Evolutionary conservation across 1,140 invertebrate genomes (phyloP).

Genomic region (Tetragnatha versicolor): DNA sequence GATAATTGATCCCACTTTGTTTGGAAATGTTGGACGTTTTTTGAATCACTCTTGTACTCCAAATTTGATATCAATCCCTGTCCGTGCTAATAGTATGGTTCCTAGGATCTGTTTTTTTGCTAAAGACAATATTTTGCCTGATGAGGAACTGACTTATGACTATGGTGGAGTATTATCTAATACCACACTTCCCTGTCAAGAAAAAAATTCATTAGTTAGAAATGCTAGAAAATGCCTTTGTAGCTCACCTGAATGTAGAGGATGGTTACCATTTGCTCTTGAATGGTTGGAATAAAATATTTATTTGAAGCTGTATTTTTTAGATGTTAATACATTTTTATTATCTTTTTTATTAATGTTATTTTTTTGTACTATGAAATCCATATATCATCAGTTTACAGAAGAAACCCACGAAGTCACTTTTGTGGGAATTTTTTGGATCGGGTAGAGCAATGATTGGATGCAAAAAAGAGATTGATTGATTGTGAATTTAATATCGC

Average conservation of each 20-base stretch:
- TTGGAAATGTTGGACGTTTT: conserved; percentile 90
- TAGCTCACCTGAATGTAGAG: background rate
- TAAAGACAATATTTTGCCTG: conserved; percentile 31
- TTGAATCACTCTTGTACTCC: conserved; percentile 94
- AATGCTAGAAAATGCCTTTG: conserved; percentile 24
- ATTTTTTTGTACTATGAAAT: no score
- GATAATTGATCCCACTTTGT: conserved; percentile 64
- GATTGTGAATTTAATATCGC: no score
- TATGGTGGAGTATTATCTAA: conserved; percentile 19
- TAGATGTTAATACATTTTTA: no score
- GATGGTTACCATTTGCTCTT: conserved; percentile 18
- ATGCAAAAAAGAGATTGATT: no score
- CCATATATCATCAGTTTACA: no score
- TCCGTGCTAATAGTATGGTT: conserved; percentile 42
- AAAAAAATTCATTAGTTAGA: background rate
- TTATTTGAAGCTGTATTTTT: no score
- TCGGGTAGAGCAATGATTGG: no score
- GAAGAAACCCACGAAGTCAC: no score
- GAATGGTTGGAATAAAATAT: no score
- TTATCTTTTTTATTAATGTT: no score
- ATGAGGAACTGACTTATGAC: conserved; percentile 46
- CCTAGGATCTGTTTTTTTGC: conserved; percentile 54
- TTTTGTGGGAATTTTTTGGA: no score
- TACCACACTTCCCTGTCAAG: background rate
- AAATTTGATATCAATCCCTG: conserved; percentile 80